These are phyloP conservation scores for Bemisia tabaci DNA, from an alignment of 1,140 invertebrate species.

Conservation along the genomic window DNA sequence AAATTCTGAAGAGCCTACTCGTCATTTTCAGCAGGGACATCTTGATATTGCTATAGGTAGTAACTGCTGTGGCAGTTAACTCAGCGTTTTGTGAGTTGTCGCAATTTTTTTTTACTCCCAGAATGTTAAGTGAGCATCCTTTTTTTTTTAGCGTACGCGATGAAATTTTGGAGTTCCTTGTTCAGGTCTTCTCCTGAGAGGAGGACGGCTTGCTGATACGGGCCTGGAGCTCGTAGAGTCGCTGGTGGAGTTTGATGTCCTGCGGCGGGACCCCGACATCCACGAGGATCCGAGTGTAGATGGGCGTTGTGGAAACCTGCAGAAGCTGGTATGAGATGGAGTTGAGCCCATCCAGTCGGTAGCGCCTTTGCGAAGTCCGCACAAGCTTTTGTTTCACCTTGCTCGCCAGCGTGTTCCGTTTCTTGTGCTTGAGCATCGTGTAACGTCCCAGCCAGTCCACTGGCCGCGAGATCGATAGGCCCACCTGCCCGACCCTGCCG, in stretches of 20 bases:
- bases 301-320: slow-evolving; percentile 22
- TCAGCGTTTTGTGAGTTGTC: too few species aligned
- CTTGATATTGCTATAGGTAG: too few species aligned
- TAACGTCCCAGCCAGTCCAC: slow-evolving; percentile 34
- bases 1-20: too few species aligned
- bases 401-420: slow-evolving; percentile 32
- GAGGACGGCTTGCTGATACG: too few species aligned
- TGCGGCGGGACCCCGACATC: slow-evolving; percentile 34
- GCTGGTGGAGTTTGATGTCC: slow-evolving; percentile 18
- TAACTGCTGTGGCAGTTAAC: too few species aligned
- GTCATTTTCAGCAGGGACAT: too few species aligned
- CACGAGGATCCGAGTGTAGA: slow-evolving; percentile 36
- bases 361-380: slow-evolving; percentile 33
- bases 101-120: too few species aligned
- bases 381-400: slow-evolving; percentile 32
- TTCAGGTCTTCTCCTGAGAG: neutral
- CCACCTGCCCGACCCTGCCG: slow-evolving; percentile 30
- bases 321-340: slow-evolving; percentile 33
- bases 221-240: slow-evolving; percentile 5
- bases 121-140: too few species aligned
- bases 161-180: too few species aligned
- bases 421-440: slow-evolving; percentile 38
- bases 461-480: slow-evolving; percentile 32
- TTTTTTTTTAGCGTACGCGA: too few species aligned
- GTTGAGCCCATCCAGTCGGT: slow-evolving; percentile 37